Evolutionary conservation across 35 echinoderm and acorn worm genomes (phyloP).

Genomic region (Eucidaris tribuloides): DNA sequence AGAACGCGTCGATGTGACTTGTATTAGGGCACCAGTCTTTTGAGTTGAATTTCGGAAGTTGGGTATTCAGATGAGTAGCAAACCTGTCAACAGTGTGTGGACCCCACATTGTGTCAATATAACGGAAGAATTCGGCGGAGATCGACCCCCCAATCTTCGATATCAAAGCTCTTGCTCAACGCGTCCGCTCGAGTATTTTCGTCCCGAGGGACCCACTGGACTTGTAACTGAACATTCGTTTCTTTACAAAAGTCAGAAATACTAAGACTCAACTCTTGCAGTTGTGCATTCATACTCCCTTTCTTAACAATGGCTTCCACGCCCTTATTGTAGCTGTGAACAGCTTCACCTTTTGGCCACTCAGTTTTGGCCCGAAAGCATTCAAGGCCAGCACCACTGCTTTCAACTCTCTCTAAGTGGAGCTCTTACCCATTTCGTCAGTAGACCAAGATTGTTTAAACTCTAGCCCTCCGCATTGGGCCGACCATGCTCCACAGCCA

Average conservation of each 20-base stretch:
- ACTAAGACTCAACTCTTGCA: neutral
- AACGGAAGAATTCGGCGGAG: conserved; percentile 10
- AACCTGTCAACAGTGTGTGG: conserved; percentile 41
- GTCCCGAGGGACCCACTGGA: conserved; percentile 23
- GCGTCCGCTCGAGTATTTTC: neutral
- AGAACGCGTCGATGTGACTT: neutral
- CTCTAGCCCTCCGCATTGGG: neutral
- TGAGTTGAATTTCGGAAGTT: conserved; percentile 9
- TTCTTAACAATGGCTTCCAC: conserved; percentile 3
- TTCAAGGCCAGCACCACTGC: neutral
- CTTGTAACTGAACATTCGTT: neutral
- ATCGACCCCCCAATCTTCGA: conserved; percentile 54
- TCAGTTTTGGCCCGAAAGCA: conserved; percentile 3
- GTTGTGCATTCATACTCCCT: conserved; percentile 15
- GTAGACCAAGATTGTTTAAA: conserved; percentile 7
- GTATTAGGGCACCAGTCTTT: neutral
- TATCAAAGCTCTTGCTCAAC: conserved; percentile 5
- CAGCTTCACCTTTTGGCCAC: neutral
- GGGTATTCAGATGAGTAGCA: conserved; percentile 1
- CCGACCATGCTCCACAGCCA: neutral
- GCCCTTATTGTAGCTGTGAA: conserved; percentile 40
- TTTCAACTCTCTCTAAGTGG: conserved; percentile 52
- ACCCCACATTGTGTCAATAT: conserved; percentile 24
- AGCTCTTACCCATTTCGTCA: conserved; percentile 25
- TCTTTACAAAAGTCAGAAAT: neutral